Percentiles rank a stretch among this genome's conserved stretches.
These are phyloP conservation scores for Polyodon spathula DNA, from an alignment of 2,113 vertebrate species.

Conservation along the genomic window DNA sequence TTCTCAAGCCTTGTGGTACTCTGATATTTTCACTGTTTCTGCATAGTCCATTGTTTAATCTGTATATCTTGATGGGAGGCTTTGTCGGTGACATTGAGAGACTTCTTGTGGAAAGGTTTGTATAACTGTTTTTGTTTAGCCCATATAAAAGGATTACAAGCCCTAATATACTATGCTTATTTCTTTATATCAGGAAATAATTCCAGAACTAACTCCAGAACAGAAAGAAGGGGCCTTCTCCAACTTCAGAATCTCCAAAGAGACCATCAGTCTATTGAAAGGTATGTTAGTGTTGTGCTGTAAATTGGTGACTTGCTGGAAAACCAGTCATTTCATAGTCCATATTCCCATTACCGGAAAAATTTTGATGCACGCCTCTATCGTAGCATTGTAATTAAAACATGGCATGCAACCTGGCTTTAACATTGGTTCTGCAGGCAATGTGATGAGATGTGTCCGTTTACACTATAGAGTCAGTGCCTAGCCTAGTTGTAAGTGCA, in stretches of 20 bases:
- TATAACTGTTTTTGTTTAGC: neutral
- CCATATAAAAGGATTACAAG: neutral
- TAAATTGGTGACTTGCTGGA: too few species aligned
- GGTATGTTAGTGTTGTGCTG: constrained; percentile 30
- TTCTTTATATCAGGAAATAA: constrained; percentile 26
- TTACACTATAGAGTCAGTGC: too few species aligned
- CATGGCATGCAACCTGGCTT: too few species aligned
- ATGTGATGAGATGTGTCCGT: too few species aligned
- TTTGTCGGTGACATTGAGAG: too few species aligned
- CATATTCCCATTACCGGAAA: neutral
- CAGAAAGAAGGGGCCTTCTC: constrained; percentile 62
- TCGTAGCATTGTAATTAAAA: too few species aligned
- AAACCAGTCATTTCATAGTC: neutral
- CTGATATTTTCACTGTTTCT: too few species aligned
- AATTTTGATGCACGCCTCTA: neutral
- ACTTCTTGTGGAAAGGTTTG: constrained; percentile 6
- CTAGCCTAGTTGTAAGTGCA: too few species aligned
- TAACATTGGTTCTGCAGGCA: too few species aligned
- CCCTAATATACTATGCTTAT: neutral
- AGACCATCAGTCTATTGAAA: constrained; percentile 56
- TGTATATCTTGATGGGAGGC: too few species aligned
- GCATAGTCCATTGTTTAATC: too few species aligned
- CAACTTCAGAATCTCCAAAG: constrained; percentile 58
- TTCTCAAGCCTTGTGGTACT: too few species aligned
- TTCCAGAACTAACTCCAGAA: constrained; percentile 32